These are phyloP conservation scores for Struthio camelus DNA, from an alignment of 2,113 vertebrate species.

Conservation along the genomic window DNA sequence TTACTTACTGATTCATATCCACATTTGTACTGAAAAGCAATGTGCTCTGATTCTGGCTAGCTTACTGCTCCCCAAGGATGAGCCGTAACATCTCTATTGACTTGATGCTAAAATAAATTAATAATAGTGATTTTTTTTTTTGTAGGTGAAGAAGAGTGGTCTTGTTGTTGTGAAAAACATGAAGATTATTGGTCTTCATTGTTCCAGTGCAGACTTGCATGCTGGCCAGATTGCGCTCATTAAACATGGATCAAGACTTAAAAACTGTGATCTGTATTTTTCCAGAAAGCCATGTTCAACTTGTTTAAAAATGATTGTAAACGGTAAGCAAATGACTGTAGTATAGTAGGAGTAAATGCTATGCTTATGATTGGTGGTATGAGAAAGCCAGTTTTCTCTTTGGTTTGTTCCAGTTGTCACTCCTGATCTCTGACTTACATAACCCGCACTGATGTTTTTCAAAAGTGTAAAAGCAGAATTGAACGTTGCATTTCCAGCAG, in stretches of 20 bases:
- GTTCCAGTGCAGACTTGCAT: slow-evolving; percentile 89
- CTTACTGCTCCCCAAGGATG: not conserved
- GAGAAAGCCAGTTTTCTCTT: not conserved
- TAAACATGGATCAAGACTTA: slow-evolving; percentile 84
- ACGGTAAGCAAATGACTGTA: slow-evolving; percentile 78
- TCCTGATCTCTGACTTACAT: not conserved
- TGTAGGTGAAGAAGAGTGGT: slow-evolving; percentile 83
- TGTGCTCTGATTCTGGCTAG: not conserved
- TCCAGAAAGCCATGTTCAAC: slow-evolving; percentile 94
- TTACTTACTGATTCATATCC: not conserved
- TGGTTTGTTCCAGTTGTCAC: not conserved
- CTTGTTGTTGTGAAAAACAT: slow-evolving; percentile 90
- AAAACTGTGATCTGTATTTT: slow-evolving; percentile 91
- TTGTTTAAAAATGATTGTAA: slow-evolving; percentile 97
- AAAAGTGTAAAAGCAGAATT: not conserved
- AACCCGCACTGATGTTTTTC: not conserved
- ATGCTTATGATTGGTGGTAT: not conserved
- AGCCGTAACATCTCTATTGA: not conserved
- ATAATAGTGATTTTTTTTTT: slow-evolving; percentile 26
- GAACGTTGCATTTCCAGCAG: not conserved
- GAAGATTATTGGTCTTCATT: slow-evolving; percentile 90
- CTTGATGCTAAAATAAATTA: not conserved
- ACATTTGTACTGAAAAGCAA: not conserved
- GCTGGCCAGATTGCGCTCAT: slow-evolving; percentile 93
- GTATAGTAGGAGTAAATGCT: not conserved